phyloP scores from a whole-genome alignment of 2,797 vertebrate species.

The Sitta carolinensis region DNA sequence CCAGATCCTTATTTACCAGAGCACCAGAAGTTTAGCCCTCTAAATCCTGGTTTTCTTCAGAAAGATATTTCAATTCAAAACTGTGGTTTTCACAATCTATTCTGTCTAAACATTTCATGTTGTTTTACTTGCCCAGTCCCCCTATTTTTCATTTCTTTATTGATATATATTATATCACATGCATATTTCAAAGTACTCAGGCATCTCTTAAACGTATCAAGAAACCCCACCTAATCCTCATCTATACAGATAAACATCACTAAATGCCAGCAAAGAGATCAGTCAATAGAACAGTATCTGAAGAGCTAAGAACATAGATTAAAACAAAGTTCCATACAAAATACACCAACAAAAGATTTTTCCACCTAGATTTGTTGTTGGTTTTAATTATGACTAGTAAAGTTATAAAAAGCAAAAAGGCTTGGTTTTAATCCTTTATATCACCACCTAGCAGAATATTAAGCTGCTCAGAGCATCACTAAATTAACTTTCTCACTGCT shows the following conservation, averaged over 20 bases:
- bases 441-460: background rate
- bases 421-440: background rate
- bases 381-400: background rate
- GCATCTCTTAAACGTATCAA: background rate
- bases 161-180: background rate
- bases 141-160: background rate
- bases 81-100: background rate
- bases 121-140: background rate
- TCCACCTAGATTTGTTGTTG: background rate
- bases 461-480: background rate
- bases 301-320: background rate
- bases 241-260: background rate
- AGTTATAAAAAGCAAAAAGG: background rate
- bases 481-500: background rate
- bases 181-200: background rate
- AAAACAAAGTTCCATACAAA: constrained; percentile 13
- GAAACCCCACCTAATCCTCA: background rate
- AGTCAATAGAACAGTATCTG: background rate
- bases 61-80: background rate
- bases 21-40: background rate
- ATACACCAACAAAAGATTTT: background rate
- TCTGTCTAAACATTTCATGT: background rate
- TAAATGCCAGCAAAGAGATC: background rate
- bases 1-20: background rate
- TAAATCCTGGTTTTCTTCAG: background rate